Base-by-base conservation (phyloP, 2,797 vertebrate species). In the Hipposideros larvatus region DNA sequence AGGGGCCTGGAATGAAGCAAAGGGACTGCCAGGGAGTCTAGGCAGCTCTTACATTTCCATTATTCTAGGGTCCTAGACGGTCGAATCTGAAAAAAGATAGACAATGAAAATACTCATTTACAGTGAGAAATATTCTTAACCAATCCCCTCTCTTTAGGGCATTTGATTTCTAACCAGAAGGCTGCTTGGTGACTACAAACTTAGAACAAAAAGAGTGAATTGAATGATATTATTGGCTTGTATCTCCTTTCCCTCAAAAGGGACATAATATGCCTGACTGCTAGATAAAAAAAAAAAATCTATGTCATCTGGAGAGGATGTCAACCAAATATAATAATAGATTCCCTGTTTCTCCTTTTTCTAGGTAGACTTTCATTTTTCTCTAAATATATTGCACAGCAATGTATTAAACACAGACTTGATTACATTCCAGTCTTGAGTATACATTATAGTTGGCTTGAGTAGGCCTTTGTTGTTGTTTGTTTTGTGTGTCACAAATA, bases 311-410 rank as follows among this genome's bases (percentile, higher is more conserved):
- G 31, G 70, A 68, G 59, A 84, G 21, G 41, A 37, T 7, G 3
- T 21, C 77, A 34, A 87, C 46, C 21, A 59, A 37, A 37, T 37
- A 9, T 9, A 75, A 80, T 51, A 66, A 75, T 37, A 91, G 53
- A n/a, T 57, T 86, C 46, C 96, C 71, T 90, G 34, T 87, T 87
- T 79, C 59, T 92, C 28, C 46, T 28, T 82, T 79, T 94, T 79
- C 61, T 80, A 85, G 57, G 55, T 82, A 77, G 66, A 65, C 70
- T 70, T 95, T 97, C 11, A 57, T 77, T 96, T 77, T 94, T 95
- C 89, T 95, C 41, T 87, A 53, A 71, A 79, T 93, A 90, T 87
- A 53, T 79, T 61, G 18, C 19, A 48, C 11, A 63, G 13, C 22
- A 59, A 59, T 70, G 34, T 34, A 19, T 51, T 90, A 93, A 82